Conservation (phyloP, 2,113 vertebrate species). For the Tupaia tana region DNA sequence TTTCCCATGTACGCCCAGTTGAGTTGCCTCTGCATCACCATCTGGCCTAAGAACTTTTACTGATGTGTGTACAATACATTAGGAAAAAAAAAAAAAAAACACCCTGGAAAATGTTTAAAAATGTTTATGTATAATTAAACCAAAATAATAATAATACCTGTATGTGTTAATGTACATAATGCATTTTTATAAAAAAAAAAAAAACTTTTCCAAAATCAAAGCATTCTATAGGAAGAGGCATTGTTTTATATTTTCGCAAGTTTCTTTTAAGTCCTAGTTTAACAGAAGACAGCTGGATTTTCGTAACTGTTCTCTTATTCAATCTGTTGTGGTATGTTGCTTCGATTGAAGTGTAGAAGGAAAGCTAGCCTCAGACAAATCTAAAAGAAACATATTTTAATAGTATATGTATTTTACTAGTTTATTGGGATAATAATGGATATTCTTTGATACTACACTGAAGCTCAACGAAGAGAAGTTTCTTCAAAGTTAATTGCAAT, state of each 20-base stretch:
- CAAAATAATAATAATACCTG: neutral
- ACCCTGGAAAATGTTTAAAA: neutral
- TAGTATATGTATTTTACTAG: neutral
- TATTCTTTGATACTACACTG: neutral
- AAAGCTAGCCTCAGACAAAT: neutral
- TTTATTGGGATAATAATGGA: neutral
- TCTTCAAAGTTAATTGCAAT: neutral
- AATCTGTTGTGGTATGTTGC: neutral
- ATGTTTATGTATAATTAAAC: neutral
- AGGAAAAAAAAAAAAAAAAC: no score
- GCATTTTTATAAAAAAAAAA: neutral
- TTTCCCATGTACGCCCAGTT: no score
- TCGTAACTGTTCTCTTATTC: neutral
- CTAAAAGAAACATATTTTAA: neutral
- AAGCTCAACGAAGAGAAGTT: neutral
- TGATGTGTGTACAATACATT: neutral
- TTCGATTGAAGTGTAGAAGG: neutral
- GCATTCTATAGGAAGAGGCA: neutral
- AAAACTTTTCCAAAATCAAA: neutral
- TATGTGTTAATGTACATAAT: neutral
- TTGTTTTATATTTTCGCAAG: neutral
- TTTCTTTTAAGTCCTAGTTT: neutral
- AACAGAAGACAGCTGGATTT: neutral
- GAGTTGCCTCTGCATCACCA: no score
- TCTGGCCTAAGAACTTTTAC: no score